Base-by-base conservation (phyloP, 2,888 invertebrate species). In the Acholoe squamosa region DNA sequence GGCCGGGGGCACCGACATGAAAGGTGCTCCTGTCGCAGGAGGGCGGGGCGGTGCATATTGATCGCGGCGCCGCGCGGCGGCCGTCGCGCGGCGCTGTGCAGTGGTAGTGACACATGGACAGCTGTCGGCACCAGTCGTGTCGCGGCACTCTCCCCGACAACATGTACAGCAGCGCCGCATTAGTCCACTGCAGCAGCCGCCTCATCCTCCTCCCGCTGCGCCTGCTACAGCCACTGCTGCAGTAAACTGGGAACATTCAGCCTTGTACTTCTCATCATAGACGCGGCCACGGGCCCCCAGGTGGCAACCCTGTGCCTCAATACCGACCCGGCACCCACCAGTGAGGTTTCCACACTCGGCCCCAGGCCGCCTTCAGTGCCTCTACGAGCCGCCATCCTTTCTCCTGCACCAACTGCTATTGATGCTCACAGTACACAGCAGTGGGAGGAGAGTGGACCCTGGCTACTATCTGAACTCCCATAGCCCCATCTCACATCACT, bases 51-150 rank as follows among this genome's bases (percentile, higher is more conserved):
- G n/a, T n/a, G n/a, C n/a, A n/a, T n/a, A n/a, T n/a, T n/a, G 12
- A 80, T 80, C 33, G 80, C 34, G 34, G 43, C 43, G 10, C 22
- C 43, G 80, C 7, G 16, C 43, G 28, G 76, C n/a, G 43, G 3
- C 43, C 5, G 10, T 3, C 43, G 43, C 5, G 5, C 5, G 43
- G 5, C 43, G 43, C 43, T 3, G 43, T 10, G 43, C 43, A 28
- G 71, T n/a, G 5, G 80, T 80, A 80, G 80, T 80, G 80, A 80
- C 80, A 80, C 80, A 33, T 43, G 80, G 80, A 80, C 80, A 80
- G 80, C 80, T 80, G 80, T 80, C 80, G 80, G 43, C 80, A 34
- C n/a, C 80, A 80, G 80, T 80, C 80, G 80, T 14, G 34, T 34
- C 80, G 43, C 80, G 34, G 80, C 80, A 5, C 80, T 80, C 80